A percentile compares a stretch with the other conserved stretches of the same genome.
Evolutionary conservation across 2,888 invertebrate species (phyloP).

Genomic region (Muscina levida): DNA sequence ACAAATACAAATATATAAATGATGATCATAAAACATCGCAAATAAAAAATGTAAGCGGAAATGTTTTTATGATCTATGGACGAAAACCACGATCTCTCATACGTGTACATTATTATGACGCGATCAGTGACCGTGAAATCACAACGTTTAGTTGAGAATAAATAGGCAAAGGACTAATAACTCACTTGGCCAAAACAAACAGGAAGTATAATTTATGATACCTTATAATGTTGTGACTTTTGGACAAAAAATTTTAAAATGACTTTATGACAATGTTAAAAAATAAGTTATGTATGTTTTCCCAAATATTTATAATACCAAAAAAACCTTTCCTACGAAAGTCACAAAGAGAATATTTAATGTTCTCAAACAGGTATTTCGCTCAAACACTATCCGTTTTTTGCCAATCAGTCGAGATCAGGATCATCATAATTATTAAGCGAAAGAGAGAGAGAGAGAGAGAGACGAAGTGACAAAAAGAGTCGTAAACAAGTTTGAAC

Average conservation of each 20-base stretch:
- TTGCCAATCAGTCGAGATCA: no score
- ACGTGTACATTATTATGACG: constrained; percentile 44
- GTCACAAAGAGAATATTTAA: neutral
- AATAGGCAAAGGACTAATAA: neutral
- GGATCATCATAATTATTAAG: no score
- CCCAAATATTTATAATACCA: neutral
- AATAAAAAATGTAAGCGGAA: neutral
- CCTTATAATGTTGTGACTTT: constrained; percentile 59
- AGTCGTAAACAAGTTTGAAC: no score
- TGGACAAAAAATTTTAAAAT: constrained; percentile 40
- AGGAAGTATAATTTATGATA: constrained; percentile 60
- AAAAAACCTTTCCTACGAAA: constrained; percentile 27
- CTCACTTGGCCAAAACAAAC: constrained; percentile 18
- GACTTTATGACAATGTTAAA: constrained; percentile 53
- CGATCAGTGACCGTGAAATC: constrained; percentile 77
- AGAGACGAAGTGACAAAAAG: no score
- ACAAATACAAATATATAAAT: constrained; percentile 37
- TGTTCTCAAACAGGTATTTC: constrained; percentile 11
- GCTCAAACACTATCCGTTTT: no score
- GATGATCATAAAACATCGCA: constrained; percentile 32
- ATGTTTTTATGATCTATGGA: constrained; percentile 7
- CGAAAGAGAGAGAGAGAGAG: no score
- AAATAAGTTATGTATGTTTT: neutral
- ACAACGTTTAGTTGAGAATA: constrained; percentile 59
- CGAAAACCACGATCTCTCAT: constrained; percentile 39